Evolutionary conservation across 2,888 invertebrate genomes (phyloP).

Genomic region (Dicyrtoma fusca): DNA sequence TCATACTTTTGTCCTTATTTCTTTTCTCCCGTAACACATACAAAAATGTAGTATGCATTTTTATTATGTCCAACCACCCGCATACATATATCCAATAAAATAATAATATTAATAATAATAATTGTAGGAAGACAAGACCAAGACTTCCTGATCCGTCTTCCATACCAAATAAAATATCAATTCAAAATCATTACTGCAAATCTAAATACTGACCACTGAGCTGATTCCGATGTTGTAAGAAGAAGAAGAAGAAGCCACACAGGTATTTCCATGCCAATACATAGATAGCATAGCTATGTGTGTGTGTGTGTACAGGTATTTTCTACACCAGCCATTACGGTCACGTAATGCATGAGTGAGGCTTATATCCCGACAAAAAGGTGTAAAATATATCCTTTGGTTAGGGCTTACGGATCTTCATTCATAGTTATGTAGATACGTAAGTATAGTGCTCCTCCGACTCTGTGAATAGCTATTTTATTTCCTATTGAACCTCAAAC

Average conservation of each 20-base stretch:
- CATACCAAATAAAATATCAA: neutral
- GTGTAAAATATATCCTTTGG: too few species aligned
- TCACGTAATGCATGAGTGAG: too few species aligned
- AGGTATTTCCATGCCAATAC: too few species aligned
- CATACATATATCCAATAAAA: neutral
- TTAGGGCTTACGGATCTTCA: neutral
- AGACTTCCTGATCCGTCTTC: slow-evolving; percentile 9
- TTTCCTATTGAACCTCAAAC: slow-evolving; percentile 21
- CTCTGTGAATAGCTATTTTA: slow-evolving; percentile 11
- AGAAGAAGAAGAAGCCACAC: too few species aligned
- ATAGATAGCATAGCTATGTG: too few species aligned
- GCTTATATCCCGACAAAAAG: too few species aligned
- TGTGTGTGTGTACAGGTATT: too few species aligned
- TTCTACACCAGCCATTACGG: too few species aligned
- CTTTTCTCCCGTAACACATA: slow-evolving; percentile 25
- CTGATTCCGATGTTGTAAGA: too few species aligned
- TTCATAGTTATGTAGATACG: neutral
- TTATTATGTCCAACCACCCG: slow-evolving; percentile 30
- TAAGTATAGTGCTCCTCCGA: neutral
- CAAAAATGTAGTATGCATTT: slow-evolving; percentile 1
- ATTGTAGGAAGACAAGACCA: neutral
- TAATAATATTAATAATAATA: neutral
- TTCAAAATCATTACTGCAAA: neutral
- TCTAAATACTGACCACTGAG: slow-evolving; percentile 2
- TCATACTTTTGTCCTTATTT: slow-evolving; percentile 35